These are phyloP conservation scores for Hystrix brachyura DNA, from an alignment of 2,113 vertebrate species.

Conservation along the genomic window DNA sequence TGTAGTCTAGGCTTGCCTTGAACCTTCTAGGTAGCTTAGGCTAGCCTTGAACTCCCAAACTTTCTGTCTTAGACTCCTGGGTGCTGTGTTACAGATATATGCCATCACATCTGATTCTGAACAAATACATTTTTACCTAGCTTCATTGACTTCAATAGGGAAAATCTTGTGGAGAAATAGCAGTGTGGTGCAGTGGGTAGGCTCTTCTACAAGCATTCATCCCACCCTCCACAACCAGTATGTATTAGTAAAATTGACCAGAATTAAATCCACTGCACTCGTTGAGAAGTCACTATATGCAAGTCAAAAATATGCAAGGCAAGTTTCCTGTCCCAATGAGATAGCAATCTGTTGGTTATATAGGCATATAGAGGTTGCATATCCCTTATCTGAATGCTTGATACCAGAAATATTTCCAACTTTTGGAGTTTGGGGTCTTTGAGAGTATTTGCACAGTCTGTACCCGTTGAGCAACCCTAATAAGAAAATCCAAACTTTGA, in stretches of 20 bases:
- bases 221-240: neutral
- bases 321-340: neutral
- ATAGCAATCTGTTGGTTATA: neutral
- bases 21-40: neutral
- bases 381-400: neutral
- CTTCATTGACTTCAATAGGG: neutral
- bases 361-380: neutral
- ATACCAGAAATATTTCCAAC: neutral
- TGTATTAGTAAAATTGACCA: neutral
- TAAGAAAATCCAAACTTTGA: neutral
- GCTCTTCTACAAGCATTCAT: accelerated
- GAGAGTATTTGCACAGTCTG: neutral
- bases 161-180: neutral
- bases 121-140: neutral
- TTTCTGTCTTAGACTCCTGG: neutral
- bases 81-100: neutral
- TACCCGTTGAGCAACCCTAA: neutral
- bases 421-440: neutral
- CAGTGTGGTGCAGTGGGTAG: neutral
- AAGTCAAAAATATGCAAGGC: neutral
- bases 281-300: neutral
- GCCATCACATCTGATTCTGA: neutral
- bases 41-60: neutral
- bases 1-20: neutral
- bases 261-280: neutral